These are phyloP conservation scores for Herpailurus yagouaroundi DNA, from an alignment of 2,113 vertebrate genomes.

Conservation along the genomic window DNA sequence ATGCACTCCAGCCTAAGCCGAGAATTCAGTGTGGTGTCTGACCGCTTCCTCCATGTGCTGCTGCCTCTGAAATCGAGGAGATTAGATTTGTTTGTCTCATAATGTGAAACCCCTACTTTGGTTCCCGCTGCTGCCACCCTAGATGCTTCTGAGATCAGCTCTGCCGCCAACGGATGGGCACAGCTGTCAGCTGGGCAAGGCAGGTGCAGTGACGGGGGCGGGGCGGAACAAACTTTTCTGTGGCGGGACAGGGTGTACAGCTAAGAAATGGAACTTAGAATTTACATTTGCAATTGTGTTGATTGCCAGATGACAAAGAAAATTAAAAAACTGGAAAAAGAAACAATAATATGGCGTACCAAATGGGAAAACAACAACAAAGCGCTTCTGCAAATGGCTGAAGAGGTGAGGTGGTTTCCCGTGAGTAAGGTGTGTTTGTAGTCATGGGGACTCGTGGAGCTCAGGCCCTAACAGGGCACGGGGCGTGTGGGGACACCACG, in stretches of 20 bases:
- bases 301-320: constrained; percentile 97
- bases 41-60: background rate
- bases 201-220: background rate
- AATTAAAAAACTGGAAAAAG: constrained; percentile 99
- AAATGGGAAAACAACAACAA: constrained; percentile 99
- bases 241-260: no score
- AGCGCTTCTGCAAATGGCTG: constrained; percentile 98
- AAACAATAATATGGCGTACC: constrained; percentile 96
- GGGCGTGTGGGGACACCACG: background rate
- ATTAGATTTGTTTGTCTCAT: background rate
- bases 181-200: background rate
- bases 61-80: background rate
- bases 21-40: background rate
- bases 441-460: background rate
- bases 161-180: background rate
- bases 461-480: background rate
- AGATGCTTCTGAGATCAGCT: background rate
- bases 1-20: no score
- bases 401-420: constrained; percentile 90
- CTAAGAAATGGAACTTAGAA: background rate
- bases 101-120: background rate
- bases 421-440: background rate
- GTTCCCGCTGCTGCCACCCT: background rate
- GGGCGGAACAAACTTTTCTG: background rate
- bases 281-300: constrained; percentile 46